Evolutionary conservation across 92 coral and sea anemone genomes (phyloP), one percentile per base, ranked within the genome.

Genomic region (Umimayanthus kanabou): DNA sequence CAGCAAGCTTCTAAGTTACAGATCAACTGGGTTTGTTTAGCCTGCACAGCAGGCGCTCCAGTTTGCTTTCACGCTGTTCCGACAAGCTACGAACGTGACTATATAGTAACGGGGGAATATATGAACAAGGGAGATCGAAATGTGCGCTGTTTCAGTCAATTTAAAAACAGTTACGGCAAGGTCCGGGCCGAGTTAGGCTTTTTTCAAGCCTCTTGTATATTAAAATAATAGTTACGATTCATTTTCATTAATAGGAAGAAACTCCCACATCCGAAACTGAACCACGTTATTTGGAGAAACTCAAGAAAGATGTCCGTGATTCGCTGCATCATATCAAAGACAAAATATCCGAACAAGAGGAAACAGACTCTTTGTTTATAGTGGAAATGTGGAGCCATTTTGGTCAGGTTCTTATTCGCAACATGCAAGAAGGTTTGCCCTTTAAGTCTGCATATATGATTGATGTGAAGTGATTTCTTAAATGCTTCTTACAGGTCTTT

Each of bases 181-280:
- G n/a, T n/a, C n/a, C n/a, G n/a, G n/a, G n/a, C n/a, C n/a, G n/a
- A n/a, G n/a, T n/a, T n/a, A n/a, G n/a, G n/a, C n/a, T n/a, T n/a
- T n/a, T n/a, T n/a, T n/a, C n/a, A n/a, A n/a, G n/a, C n/a, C n/a
- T n/a, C 37, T 33, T 43, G 2, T 43, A 43, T 11, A 11, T 11
- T 11, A 53, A 11, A 53, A 53, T 2, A 53, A 13, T 11, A 6
- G 6, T 4, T 29, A 72, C 30, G 39, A 8, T 9, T 30, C 39
- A 39, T 74, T 74, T 74, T 33, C n/a, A n/a, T n/a, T n/a, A n/a
- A n/a, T n/a, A 74, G 79, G 79, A 39, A 74, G 79, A 74, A 74
- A 74, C 39, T 20, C 25, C 42, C 9, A 39, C 79, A 8, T 10
- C 50, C 10, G 49, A 37, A 74, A 74, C 2, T 61, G 69, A 74